Evolutionary conservation across 2,797 vertebrate genomes (phyloP), one percentile per base, ranked within the genome.

Genomic region (Vultur gryphus): DNA sequence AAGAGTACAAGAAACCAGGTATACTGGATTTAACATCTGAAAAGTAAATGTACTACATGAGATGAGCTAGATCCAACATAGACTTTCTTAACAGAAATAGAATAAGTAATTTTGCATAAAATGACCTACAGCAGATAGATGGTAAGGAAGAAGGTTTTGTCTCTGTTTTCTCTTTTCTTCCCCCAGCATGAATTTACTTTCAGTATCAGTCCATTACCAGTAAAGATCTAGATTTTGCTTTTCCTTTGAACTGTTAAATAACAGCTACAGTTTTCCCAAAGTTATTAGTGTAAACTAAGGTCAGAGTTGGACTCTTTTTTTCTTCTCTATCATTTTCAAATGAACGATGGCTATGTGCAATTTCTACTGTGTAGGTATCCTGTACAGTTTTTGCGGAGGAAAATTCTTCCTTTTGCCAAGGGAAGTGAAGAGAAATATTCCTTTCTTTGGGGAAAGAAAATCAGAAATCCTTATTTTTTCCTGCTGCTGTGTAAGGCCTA

Each of bases 21-120:
- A 57, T n/a, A 29, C 8, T 61, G 26, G 41, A 49, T 83, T 89
- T 87, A 52, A 55, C 33, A 67, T 59, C 59, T 85, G 64, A 52
- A 79, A 89, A 73, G 41, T 57, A 79, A 72, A 39, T 72, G 49
- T 66, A 25, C 21, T 70, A 13, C 23, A 37, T 52, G 55, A 83
- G n/a, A 61, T 64, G 84, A 95, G 41, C 71, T 67, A 52, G 48
- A 72, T 96, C 26, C 31, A 69, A 79, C 59, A 39, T 89, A 59
- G 59, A 48, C 28, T 87, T 95, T 75, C 48, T 80, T 55, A 84
- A 55, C 46, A 76, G 76, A 81, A 62, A 39, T 39, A 89, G 61
- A 87, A 44, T 72, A 91, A 85, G 49, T 93, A 55, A 76, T 79
- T 96, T 90, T 85, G 59, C 71, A 67, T 87, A 59, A 85, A 92